Base-by-base conservation (phyloP, 2,113 vertebrate species). In the Otus sunia region DNA sequence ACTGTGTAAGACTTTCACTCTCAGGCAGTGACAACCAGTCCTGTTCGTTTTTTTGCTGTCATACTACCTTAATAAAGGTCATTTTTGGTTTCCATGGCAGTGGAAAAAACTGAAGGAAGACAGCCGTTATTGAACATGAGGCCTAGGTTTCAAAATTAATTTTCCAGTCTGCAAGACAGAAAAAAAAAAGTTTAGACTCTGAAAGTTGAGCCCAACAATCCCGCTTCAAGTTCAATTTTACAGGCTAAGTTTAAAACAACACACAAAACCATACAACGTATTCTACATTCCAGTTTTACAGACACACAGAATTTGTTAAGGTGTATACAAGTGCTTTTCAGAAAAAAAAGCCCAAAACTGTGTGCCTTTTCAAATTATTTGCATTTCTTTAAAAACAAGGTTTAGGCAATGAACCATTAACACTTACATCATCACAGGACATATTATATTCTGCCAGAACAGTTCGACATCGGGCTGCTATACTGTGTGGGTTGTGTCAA, bases 401-500 rank as follows among this genome's bases (percentile, higher is more conserved):
- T 62, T 58, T 49, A 79, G 32, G 25, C 23, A 93, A 69, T 11
- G 36, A 91, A 82, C 49, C 10, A 47, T 49, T 37, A 67, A 64
- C 86, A 99, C 99, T 99, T 97, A 99, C 99, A 90, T 99, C 99
- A 96, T 99, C 99, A 97, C 99, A 99, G 94, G 99, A 99, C 99
- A 99, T 99, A 96, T 99, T 99, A 98, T 99, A 99, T 97, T 99
- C 99, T 96, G 99, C 99, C 97, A 99, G 97, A 96, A 99, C 98
- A 18, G 99, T 99, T 97, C 99, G 99, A 98, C 99, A 99, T 82
- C 99, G 98, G 58, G 99, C 99, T 90, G 99, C 99, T 93, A 99
- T 99, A 97, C 99, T 99, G 98, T 30, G 91, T 36, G 34, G 52
- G 37, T 9, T 60, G 22, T 8, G 94, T 99, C 99, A 98, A 99